Base-by-base conservation (phyloP, 92 coral and sea anemone genomes). In the Porites cylindrica region DNA sequence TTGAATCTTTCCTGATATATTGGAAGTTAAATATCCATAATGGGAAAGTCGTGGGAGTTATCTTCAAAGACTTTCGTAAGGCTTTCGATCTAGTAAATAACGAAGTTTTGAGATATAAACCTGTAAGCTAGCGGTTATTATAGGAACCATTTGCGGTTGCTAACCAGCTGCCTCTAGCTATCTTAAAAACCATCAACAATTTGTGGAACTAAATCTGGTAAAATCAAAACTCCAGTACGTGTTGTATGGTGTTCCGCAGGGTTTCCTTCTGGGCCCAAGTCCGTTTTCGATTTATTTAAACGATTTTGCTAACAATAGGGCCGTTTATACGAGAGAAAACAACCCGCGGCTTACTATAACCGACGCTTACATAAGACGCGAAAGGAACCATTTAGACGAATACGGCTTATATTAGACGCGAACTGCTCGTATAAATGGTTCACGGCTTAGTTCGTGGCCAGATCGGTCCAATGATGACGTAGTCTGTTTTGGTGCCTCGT, bases 21-120 rank as follows among this genome's bases (percentile, higher is more conserved):
- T 65, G 70, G 70, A 65, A 65, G 70, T 65, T 65, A 65, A 65
- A 65, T 24, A 65, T 65, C 23, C 10, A 65, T n/a, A 11, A 65
- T 16, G 70, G 70, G 24, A 18, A 65, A 16, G n/a, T 65, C 70
- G 14, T 65, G 9, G 70, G 29, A 8, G 70, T 17, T 11, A 65
- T 19, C 47, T 38, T 38, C 47, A 38, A 4, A 38, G 47, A 38
- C 47, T 38, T 38, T 38, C 47, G 47, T 38, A 38, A 38, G 47
- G 47, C 47, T 38, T 38, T 38, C 47, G 47, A 38, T 38, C 14
- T 29, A 65, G 70, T 65, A 65, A 18, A 17, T n/a, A 19, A 16
- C 21, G 70, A 65, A 5, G n/a, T 65, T 16, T 65, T 65, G n/a
- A 65, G n/a, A 6, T 19, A 18, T 19, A 3, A 65, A n/a, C n/a